A percentile compares a stretch with the other conserved stretches of the same genome.
Evolutionary conservation across 2,113 vertebrate species (phyloP).

Genomic region (Engystomops pustulosus): DNA sequence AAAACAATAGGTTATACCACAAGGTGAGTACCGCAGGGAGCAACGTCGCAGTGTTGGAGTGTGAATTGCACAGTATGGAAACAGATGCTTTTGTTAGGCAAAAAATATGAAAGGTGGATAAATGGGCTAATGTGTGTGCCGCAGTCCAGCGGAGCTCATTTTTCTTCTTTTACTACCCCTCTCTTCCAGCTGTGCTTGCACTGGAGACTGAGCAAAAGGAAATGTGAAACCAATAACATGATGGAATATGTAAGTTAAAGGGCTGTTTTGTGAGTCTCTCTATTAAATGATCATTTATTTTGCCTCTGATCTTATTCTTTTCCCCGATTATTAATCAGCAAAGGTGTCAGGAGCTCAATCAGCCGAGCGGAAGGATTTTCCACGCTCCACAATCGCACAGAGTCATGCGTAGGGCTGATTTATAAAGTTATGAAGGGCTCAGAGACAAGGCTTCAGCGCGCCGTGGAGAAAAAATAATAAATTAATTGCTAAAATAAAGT

Average conservation of each 20-base stretch:
- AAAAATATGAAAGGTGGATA: constrained; percentile 97
- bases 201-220: constrained; percentile 97
- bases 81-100: constrained; percentile 99
- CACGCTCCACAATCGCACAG: constrained; percentile 92
- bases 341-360: constrained; percentile 96
- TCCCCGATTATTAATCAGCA: constrained; percentile 94
- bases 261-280: constrained; percentile 98
- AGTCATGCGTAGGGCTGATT: constrained; percentile 90
- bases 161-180: constrained; percentile 81
- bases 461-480: constrained; percentile 87
- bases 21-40: constrained; percentile 93
- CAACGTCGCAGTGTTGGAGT: constrained; percentile 81
- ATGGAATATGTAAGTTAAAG: constrained; percentile 99
- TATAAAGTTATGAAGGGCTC: constrained; percentile 99
- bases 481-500: constrained; percentile 99
- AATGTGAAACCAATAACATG: constrained; percentile 98
- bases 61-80: constrained; percentile 99
- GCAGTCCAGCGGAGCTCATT: constrained; percentile 92
- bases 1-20: constrained; percentile 96
- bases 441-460: constrained; percentile 88
- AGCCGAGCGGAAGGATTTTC: constrained; percentile 93
- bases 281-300: constrained; percentile 99
- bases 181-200: constrained; percentile 97
- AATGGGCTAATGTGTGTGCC: constrained; percentile 84
- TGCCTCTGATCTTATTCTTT: constrained; percentile 99